Evolutionary conservation across 2,797 vertebrate genomes (phyloP), one percentile per base, ranked within the genome.

Genomic region (Labeo calbasu): DNA sequence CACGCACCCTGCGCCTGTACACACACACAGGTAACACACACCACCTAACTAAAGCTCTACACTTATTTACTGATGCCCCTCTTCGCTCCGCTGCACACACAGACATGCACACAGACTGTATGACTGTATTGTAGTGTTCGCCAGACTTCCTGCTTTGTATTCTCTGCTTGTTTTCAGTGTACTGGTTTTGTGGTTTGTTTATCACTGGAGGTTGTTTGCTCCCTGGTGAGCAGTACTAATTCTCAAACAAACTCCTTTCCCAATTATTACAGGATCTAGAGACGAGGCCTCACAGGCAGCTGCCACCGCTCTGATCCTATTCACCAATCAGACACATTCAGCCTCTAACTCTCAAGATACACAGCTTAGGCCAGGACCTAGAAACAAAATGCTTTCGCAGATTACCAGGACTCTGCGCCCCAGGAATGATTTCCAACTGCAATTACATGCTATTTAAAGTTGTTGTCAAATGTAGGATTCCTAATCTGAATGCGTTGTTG

Each of bases 181-280:
- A 72, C 85, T 86, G 75, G 61, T 68, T 55, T 89, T 88, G 88
- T 90, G 73, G 82, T 59, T 76, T 90, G 88, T 92, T 90, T 91
- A 89, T 88, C 87, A 91, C 86, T 71, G 51, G 82, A 83, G 73
- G 83, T 84, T 84, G 53, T 84, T 79, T 79, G 83, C 88, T 59
- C 85, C 82, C 83, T 65, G 17, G 69, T 81, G 86, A 84, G 76
- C 83, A 32, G 80, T 91, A 91, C 85, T 86, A 83, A 84, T 79
- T 77, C 83, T 73, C 71, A 53, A 81, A 85, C 71, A 86, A 77
- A 83, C 89, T 84, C 88, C 83, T 86, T 87, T 86, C 48, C 76
- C 81, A 66, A 84, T 86, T 83, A 86, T 76, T 63, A 84, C 79
- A 89, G 87, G 80, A 85, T 87, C 84, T 32, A 79, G 72, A 81